Evolutionary conservation across 2,888 invertebrate species (phyloP).

Genomic region (Hecatera dysodea): DNA sequence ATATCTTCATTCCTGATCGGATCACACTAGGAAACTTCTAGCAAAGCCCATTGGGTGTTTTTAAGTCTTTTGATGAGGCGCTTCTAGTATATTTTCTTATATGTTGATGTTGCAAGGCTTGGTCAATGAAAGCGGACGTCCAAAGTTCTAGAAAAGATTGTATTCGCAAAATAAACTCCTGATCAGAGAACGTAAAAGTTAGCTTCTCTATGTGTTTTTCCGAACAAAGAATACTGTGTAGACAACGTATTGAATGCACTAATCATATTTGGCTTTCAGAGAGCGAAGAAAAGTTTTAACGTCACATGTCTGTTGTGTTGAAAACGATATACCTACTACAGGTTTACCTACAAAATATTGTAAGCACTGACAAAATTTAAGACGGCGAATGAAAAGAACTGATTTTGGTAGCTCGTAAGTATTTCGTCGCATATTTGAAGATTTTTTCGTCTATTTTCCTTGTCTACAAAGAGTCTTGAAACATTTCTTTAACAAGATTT

Average conservation of each 20-base stretch:
- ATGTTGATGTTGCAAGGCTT: not conserved
- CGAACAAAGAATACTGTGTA: slow-evolving; percentile 2
- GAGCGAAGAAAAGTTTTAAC: slow-evolving; percentile 1
- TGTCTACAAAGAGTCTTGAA: not conserved
- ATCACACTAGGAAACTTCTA: no score
- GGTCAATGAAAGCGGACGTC: not conserved
- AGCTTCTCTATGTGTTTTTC: not conserved
- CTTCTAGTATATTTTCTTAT: no score
- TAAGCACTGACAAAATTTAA: not conserved
- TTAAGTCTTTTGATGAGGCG: no score
- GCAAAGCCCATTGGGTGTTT: no score
- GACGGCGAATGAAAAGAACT: not conserved
- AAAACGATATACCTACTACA: not conserved
- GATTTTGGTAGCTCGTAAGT: not conserved
- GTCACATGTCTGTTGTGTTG: not conserved
- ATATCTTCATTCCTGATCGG: no score
- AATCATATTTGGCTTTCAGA: not conserved
- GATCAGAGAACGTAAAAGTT: not conserved
- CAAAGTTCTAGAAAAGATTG: slow-evolving; percentile 11
- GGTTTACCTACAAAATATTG: not conserved
- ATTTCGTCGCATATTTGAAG: not conserved
- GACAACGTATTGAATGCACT: slow-evolving; percentile 9
- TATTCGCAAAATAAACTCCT: slow-evolving; percentile 9
- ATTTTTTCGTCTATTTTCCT: not conserved
- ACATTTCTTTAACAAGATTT: slow-evolving; percentile 29